phyloP scores from a whole-genome alignment of 37 sponge, comb jelly and placozoan species.

The Mnemiopsis leidyi region DNA sequence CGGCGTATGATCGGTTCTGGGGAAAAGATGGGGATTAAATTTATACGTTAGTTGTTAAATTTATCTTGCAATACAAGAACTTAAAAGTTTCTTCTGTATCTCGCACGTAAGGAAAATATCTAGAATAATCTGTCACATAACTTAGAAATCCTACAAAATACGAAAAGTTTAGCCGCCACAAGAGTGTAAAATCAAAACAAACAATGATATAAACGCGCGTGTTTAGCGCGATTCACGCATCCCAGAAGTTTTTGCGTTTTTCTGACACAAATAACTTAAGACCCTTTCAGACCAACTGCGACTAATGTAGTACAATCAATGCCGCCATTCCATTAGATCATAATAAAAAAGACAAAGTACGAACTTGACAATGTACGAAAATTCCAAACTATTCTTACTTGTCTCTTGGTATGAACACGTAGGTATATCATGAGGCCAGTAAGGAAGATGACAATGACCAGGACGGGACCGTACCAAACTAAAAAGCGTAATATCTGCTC shows the following conservation, averaged over 20 bases:
- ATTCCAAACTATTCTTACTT: background rate
- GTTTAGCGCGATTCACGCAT: background rate
- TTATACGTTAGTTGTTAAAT: too few species aligned
- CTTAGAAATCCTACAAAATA: too few species aligned
- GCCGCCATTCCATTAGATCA: too few species aligned
- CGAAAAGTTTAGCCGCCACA: too few species aligned
- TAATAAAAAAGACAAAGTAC: too few species aligned
- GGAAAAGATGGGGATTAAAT: background rate
- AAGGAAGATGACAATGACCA: slow-evolving; percentile 55
- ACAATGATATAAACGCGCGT: background rate
- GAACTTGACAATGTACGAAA: too few species aligned
- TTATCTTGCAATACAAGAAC: too few species aligned
- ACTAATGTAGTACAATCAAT: background rate
- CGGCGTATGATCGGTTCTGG: slow-evolving; percentile 58
- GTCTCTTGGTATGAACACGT: slow-evolving; percentile 48
- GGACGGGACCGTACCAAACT: slow-evolving; percentile 70
- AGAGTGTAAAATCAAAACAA: background rate
- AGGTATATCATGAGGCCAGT: slow-evolving; percentile 53
- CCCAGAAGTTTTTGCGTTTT: too few species aligned
- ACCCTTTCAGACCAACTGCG: background rate
- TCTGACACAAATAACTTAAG: too few species aligned
- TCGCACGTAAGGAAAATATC: too few species aligned
- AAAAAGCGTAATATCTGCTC: slow-evolving; percentile 64
- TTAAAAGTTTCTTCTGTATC: too few species aligned
- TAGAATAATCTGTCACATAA: too few species aligned